Conservation (phyloP, 2,113 vertebrate genomes). For the Numida meleagris region DNA sequence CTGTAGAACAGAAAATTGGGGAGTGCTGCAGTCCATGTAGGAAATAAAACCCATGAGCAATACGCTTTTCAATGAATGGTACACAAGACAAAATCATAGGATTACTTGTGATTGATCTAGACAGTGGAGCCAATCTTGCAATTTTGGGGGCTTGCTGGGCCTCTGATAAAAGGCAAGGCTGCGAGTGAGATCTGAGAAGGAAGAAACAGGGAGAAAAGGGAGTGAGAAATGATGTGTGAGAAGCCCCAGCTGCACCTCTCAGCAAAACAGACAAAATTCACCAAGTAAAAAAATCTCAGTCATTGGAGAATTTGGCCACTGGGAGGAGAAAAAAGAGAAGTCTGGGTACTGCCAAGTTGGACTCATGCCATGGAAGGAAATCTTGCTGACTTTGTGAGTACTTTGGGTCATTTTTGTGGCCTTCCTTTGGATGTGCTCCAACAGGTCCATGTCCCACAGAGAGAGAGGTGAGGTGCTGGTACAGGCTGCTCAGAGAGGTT, state of each 20-base stretch:
- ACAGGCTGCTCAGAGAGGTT: too few species aligned
- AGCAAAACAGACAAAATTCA: neutral
- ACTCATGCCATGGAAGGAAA: fast-evolving
- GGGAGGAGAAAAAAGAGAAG: neutral
- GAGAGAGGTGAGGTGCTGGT: too few species aligned
- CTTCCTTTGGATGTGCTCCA: too few species aligned
- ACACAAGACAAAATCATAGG: constrained; percentile 20
- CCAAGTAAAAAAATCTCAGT: neutral
- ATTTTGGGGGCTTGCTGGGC: constrained; percentile 21
- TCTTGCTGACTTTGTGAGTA: neutral
- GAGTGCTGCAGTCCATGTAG: neutral
- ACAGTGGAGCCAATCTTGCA: constrained; percentile 19
- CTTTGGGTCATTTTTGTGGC: too few species aligned
- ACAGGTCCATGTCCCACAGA: too few species aligned
- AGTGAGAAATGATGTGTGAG: neutral
- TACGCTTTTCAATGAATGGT: neutral
- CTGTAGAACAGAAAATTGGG: constrained; percentile 28
- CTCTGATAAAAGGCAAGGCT: constrained; percentile 25
- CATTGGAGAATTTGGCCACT: neutral
- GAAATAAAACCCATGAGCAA: neutral
- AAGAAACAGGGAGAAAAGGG: neutral
- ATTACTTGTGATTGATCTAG: constrained; percentile 4
- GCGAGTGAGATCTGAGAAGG: neutral
- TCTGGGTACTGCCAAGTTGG: neutral
- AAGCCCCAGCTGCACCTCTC: neutral